Conservation (phyloP, 92 coral and sea anemone genomes). For the Phenganax stokvisi region DNA sequence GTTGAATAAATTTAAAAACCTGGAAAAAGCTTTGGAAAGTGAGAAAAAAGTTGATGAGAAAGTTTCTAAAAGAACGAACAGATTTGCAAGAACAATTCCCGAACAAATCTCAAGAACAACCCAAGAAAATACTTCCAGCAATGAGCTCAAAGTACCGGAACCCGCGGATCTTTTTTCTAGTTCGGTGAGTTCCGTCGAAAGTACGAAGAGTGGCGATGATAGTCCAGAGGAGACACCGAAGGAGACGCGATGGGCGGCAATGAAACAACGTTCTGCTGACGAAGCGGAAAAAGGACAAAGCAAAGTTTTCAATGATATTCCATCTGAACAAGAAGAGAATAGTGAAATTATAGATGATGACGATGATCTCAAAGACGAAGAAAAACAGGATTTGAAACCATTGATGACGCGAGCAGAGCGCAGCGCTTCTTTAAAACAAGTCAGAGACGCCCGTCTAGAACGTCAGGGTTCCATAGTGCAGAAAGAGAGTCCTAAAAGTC, state of each 20-base stretch:
- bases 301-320: slow-evolving; percentile 58
- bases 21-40: slow-evolving; percentile 21
- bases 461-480: slow-evolving; percentile 24
- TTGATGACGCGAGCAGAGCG: slow-evolving; percentile 11
- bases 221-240: slow-evolving; percentile 25
- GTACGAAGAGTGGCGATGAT: slow-evolving; percentile 21
- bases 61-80: slow-evolving; percentile 1
- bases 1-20: slow-evolving; percentile 34
- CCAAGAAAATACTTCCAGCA: slow-evolving; percentile 44
- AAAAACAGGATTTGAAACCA: slow-evolving; percentile 22
- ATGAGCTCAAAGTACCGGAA: slow-evolving; percentile 59
- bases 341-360: slow-evolving; percentile 33
- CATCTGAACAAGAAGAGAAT: slow-evolving; percentile 56
- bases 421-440: slow-evolving; percentile 8
- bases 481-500: slow-evolving; percentile 4
- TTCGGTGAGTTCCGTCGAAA: slow-evolving; percentile 34
- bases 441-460: slow-evolving; percentile 15
- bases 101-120: neutral
- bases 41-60: slow-evolving; percentile 7
- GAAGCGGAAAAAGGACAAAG: slow-evolving; percentile 55
- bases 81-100: neutral
- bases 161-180: slow-evolving; percentile 46
- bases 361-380: neutral
- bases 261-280: slow-evolving; percentile 49
- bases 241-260: slow-evolving; percentile 27